These are phyloP conservation scores for Lycaena phlaeas DNA, from an alignment of 2,888 invertebrate genomes.

Conservation along the genomic window DNA sequence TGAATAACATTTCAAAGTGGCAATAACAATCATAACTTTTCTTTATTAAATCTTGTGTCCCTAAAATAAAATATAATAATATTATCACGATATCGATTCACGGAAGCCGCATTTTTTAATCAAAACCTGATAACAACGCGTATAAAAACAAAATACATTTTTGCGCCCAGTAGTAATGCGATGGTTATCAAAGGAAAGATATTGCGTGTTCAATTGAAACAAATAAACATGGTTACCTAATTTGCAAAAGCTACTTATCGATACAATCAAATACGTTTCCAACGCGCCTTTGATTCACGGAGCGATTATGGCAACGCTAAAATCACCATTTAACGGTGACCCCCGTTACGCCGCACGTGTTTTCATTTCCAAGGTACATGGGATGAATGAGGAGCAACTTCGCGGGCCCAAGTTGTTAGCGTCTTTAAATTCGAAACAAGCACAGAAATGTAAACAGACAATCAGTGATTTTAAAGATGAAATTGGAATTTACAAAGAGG, in stretches of 20 bases:
- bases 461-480: slow-evolving; percentile 66
- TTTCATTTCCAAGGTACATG: slow-evolving; percentile 6
- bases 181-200: slow-evolving; percentile 1
- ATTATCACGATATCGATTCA: too few relatives aligned
- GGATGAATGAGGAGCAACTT: slow-evolving; percentile 21
- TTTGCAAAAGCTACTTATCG: slow-evolving; percentile 46
- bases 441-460: slow-evolving; percentile 67
- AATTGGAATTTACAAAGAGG: slow-evolving; percentile 40
- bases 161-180: not conserved
- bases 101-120: too few relatives aligned
- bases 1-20: too few relatives aligned
- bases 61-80: too few relatives aligned
- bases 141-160: not conserved
- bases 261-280: slow-evolving; percentile 44
- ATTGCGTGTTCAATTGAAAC: slow-evolving; percentile 24
- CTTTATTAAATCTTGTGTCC: too few relatives aligned
- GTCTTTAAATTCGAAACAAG: slow-evolving; percentile 57
- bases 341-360: slow-evolving; percentile 21
- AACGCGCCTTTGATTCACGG: slow-evolving; percentile 45
- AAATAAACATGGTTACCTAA: slow-evolving; percentile 38
- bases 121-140: not conserved
- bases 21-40: too few relatives aligned
- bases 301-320: slow-evolving; percentile 50
- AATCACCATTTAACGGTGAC: slow-evolving; percentile 43
- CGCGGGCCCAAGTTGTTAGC: slow-evolving; percentile 33